Percentiles rank a stretch among this genome's conserved stretches.
Conservation (phyloP, 2,113 vertebrate genomes). For the Tragelaphus scriptus region DNA sequence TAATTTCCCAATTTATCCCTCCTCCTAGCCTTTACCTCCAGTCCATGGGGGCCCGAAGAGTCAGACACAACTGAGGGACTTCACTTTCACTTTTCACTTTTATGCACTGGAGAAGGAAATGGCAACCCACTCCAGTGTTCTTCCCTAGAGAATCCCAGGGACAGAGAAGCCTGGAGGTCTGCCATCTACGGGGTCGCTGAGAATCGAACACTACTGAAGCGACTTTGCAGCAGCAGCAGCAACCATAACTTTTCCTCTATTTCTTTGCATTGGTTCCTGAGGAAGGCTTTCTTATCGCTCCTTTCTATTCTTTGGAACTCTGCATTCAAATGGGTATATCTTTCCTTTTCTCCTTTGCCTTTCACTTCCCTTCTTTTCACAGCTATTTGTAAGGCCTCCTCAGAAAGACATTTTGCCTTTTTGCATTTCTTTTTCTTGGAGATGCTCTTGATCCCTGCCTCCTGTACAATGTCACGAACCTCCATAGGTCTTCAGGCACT, state of each 20-base stretch:
- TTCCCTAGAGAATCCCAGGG: no score
- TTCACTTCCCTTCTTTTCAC: background rate
- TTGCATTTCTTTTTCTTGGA: background rate
- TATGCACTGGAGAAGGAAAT: no score
- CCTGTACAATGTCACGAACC: background rate
- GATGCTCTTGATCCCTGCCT: background rate
- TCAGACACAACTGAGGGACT: no score
- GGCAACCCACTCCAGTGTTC: no score
- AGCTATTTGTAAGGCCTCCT: background rate
- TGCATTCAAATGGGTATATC: background rate
- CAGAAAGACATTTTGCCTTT: background rate
- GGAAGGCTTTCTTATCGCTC: background rate
- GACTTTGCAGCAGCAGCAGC: no score
- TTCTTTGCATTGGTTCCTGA: background rate
- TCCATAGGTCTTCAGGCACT: background rate
- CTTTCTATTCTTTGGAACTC: background rate
- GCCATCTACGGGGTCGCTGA: no score
- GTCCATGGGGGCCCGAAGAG: no score
- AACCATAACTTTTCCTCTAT: background rate
- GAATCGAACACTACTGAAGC: fast-evolving
- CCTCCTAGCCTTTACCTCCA: background rate
- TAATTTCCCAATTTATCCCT: background rate
- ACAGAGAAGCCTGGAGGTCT: no score
- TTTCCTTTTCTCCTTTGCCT: background rate
- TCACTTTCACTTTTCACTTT: no score